phyloP scores from a whole-genome alignment of 2,113 vertebrate genomes.

The Excalfactoria chinensis region DNA sequence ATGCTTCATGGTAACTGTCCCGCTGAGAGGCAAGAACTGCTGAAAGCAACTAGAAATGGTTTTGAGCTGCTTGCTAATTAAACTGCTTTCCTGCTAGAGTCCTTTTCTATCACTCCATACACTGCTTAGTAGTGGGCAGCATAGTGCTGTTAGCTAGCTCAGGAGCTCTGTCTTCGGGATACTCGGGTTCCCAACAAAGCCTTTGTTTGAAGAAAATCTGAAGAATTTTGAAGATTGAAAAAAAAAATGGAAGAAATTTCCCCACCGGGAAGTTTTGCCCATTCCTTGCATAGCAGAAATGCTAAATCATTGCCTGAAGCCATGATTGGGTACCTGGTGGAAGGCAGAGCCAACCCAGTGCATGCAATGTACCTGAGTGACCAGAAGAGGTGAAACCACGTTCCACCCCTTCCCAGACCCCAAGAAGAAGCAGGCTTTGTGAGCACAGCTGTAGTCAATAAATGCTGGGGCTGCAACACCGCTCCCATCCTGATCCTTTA shows the following conservation, averaged over 20 bases:
- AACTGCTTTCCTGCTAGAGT: not conserved
- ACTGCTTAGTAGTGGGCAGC: not conserved
- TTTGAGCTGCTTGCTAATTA: not conserved
- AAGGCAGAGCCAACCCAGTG: no score
- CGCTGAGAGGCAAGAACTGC: not conserved
- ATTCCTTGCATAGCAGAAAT: not conserved
- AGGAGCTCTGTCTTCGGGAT: not conserved
- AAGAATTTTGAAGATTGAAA: no score
- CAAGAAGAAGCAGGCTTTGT: not conserved
- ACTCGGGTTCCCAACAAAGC: not conserved
- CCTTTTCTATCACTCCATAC: not conserved
- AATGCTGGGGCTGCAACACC: not conserved
- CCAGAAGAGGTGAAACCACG: no score
- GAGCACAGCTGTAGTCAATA: fast-evolving
- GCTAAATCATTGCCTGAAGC: no score
- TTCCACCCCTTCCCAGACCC: not conserved
- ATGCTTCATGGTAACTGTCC: not conserved
- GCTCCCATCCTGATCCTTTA: fast-evolving
- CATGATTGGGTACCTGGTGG: no score
- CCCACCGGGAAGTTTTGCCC: not conserved
- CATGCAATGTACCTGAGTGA: no score
- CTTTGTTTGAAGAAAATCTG: not conserved
- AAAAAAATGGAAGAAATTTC: not conserved
- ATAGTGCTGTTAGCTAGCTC: not conserved
- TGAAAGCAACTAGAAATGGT: not conserved